Evolutionary conservation across 2,888 invertebrate genomes (phyloP), one percentile per base, ranked within the genome.

Genomic region (Pteria penguin): DNA sequence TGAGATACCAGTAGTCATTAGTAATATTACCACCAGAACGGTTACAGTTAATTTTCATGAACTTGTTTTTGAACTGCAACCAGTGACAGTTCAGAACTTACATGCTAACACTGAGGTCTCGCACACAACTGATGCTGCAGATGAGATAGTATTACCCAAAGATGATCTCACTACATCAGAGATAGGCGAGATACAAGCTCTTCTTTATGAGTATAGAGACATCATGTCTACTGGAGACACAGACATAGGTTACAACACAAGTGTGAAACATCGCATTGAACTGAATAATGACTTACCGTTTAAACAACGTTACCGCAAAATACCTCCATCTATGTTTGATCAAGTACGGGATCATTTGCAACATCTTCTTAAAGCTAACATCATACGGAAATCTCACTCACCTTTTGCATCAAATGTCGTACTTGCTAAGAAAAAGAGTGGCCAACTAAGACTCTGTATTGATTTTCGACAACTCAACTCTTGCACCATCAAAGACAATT

Each of bases 251-350:
- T 55, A 52, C 52, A 68, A 62, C 22, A 36, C 45, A 26, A 11
- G 33, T 4, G 68, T 72, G 14, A 67, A 68, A 58, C 72, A 72
- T 29, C 24, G 60, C 22, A 72, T 72, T 14, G 36, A 62, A 33
- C 55, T 72, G n/a, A 31, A 57, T 33, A 29, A 68, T 45, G 63
- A 62, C 4, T 31, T 22, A 5, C 62, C 71, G 18, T 62, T 71
- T 61, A 61, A 61, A 52, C 26, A 61, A 71, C 4, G 52, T 2
- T 45, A 5, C 45, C 14, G 62, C n/a, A 27, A 22, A 4, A 71
- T 71, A 32, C 71, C 71, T n/a, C 62, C 71, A n/a, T 32, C 71
- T 18, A 45, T 71, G 62, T 71, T 61, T 62, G 71, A 32, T n/a
- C n/a, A n/a, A n/a, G n/a, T n/a, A n/a, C n/a, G n/a, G n/a, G n/a